phyloP scores from a whole-genome alignment of 2,797 vertebrate species.

The Gymnoscopelus braueri region DNA sequence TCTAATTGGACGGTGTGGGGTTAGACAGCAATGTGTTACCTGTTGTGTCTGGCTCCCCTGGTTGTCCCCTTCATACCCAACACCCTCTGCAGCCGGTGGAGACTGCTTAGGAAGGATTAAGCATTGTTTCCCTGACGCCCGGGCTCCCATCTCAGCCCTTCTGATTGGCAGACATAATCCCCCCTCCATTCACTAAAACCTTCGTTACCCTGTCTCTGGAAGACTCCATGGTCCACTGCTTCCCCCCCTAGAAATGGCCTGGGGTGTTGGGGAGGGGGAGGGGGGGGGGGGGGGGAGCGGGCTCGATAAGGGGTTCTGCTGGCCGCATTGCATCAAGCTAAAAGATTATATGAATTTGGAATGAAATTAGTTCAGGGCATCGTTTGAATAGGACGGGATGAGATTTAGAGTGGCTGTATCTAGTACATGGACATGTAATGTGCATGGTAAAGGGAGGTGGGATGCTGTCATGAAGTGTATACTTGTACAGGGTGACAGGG shows the following conservation, averaged over 20 bases:
- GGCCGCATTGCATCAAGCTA: constrained; percentile 71
- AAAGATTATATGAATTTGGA: constrained; percentile 73
- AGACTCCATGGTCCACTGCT: constrained; percentile 74
- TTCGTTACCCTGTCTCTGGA: constrained; percentile 77
- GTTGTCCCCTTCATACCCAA: constrained; percentile 68
- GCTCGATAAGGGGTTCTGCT: constrained; percentile 73
- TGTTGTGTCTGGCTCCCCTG: constrained; percentile 72
- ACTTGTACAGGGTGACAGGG: constrained; percentile 71
- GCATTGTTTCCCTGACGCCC: constrained; percentile 84
- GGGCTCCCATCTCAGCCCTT: constrained; percentile 77
- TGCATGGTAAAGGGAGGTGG: constrained; percentile 60
- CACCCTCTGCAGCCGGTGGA: constrained; percentile 76
- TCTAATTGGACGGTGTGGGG: constrained; percentile 64
- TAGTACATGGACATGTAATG: constrained; percentile 74
- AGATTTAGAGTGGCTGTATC: constrained; percentile 73
- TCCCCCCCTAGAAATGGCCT: constrained; percentile 64
- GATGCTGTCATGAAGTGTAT: constrained; percentile 63
- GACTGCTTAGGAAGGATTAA: constrained; percentile 84
- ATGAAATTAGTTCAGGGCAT: constrained; percentile 74
- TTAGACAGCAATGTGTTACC: constrained; percentile 70
- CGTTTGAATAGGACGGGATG: constrained; percentile 71
- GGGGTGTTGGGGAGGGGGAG: constrained; percentile 13
- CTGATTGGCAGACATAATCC: constrained; percentile 83
- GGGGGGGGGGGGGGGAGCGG: neutral
- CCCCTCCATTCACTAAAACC: constrained; percentile 75